Evolutionary conservation across 2,797 vertebrate species (phyloP), one percentile per base, ranked within the genome.

Genomic region (Pseudochaenichthys georgianus): DNA sequence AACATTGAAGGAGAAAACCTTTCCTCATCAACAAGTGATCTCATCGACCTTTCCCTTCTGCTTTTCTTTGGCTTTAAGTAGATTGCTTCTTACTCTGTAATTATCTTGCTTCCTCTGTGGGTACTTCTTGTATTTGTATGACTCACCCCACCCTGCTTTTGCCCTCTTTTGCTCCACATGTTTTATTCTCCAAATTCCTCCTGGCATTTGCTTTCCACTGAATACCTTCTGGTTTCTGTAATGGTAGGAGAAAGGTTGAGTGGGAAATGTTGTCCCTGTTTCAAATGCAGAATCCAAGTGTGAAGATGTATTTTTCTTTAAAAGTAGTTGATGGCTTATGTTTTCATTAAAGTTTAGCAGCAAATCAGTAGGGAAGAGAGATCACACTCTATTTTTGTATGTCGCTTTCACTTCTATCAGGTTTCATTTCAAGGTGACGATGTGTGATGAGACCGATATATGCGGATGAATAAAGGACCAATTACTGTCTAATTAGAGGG

Each of bases 401-500:
- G 12, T 60, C 4, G 66, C n/a, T 38, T n/a, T 45, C 50, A 41
- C 43, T 78, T 3, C 58, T 73, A 78, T 73, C 64, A 61, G 46
- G 52, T 64, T 73, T 77, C 60, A 73, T 53, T 52, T 19, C 52
- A 63, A 75, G 55, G 64, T 84, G 58, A 78, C 4, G 1, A n/a
- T n/a, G 13, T 52, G 34, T 52, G 48, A 83, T 67, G 66, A 85
- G 78, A 69, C 42, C 51, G 54, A 75, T 78, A 75, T 78, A 69
- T 61, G 64, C 28, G 41, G 34, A 19, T 66, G 69, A 81, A 81
- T 75, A 74, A 81, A 83, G 59, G 62, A 43, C 61, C 52, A 80
- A 78, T 85, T 80, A 75, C 1, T 63, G 51, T 31, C 74, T 84
- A 78, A 85, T 88, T 83, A 82, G 66, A 11, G 31, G 50, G 65